Evolutionary conservation across 1,140 invertebrate genomes (phyloP), one percentile per base, ranked within the genome.

Genomic region (Halesus radiatus): DNA sequence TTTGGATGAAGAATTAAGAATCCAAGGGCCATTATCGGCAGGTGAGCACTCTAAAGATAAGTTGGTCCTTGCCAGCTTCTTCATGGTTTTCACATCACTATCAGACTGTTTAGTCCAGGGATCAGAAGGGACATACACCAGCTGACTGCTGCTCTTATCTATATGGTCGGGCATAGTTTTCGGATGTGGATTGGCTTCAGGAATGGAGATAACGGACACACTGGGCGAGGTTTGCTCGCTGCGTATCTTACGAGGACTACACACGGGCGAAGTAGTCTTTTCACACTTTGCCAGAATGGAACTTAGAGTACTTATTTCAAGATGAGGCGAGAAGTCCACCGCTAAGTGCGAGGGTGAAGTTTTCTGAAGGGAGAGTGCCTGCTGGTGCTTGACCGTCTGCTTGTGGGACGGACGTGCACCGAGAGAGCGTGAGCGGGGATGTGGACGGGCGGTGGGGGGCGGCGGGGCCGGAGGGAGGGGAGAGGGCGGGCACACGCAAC

Each of bases 201-300:
- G 64, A 10, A 83, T 80, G 26, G 82, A 83, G 22, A 84, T 79
- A 45, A 86, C 86, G 3, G 86, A 73, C 58, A 85, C 84, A 79
- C 85, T 87, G 26, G 87, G 87, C 3, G 87, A 88, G 10, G 87
- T 86, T 73, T 86, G 86, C 81, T 87, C 86, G 54, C 84, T 86
- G 56, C 76, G 76, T 22, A 81, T 81, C 32, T 80, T 80, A 20
- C 81, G 66, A 32, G 16, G 80, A 80, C 88, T 89, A 53, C 76
- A 85, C 80, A 68, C 54, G 4, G 76, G 78, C 3, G 80, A 54
- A 5, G 58, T 37, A 13, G 22, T 54, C 37, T 76, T 82, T 70
- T 82, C 80, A 56, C 79, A 74, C 66, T 82, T 81, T 8, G 79
- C 74, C n/a, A 80, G 58, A 50, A 80, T 83, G 54, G 79, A 81